Evolutionary conservation across 1,140 invertebrate species (phyloP), one percentile per base, ranked within the genome.

Genomic region (Sitodiplosis mosellana): DNA sequence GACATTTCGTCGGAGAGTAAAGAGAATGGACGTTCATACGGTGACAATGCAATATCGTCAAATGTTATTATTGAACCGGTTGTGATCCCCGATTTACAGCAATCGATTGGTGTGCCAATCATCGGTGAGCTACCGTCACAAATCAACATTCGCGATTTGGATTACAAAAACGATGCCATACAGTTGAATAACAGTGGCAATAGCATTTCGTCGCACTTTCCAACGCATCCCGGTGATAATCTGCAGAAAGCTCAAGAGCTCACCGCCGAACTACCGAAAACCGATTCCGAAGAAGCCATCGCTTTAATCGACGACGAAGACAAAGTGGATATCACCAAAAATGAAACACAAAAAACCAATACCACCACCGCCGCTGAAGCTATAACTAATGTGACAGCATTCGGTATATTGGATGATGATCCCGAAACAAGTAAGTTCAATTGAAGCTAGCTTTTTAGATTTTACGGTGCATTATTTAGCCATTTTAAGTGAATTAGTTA

Each of bases 91-190:
- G 62, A 64, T n/a, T 14, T 17, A 17, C 27, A 21, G 19, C 43
- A 45, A 45, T 55, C 61, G 0, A 63, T 64, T 18, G 62, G 62
- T 4, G 59, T 64, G 19, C 62, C 62, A 2, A 59, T 64, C 0
- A 64, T 64, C 33, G 61, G 59, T 0, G 61, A 64, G 47, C 45
- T 64, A n/a, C 62, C 62, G 15, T 61, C 62, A 5, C 62, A 64
- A 51, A 64, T 64, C 44, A 61, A 64, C 50, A 52, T 64, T 12
- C 60, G 60, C 49, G 60, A 61, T 54, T 61, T 64, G 45, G 61
- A 64, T 22, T 43, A 43, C 18, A 14, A 17, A 11, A 48, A 20
- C n/a, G 22, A 27, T 3, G n/a, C 18, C 18, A 11, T 18, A 4
- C 10, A 18, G 17, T 12, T 12, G n/a, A 17, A 19, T 18, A 43